These are phyloP conservation scores for Gibbula magus DNA, from an alignment of 2,888 invertebrate genomes.

Conservation along the genomic window DNA sequence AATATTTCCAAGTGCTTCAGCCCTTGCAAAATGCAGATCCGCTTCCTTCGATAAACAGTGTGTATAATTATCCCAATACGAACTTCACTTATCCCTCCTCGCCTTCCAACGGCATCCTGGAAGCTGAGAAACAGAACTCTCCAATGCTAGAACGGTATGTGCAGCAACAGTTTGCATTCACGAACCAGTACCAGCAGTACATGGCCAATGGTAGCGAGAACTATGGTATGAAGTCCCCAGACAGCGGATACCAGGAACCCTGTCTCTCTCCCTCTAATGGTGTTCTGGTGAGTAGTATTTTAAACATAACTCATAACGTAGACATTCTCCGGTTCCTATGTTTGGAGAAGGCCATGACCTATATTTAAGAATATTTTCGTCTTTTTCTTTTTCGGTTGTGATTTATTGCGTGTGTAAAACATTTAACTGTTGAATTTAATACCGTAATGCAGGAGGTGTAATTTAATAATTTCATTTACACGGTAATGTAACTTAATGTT, in stretches of 20 bases:
- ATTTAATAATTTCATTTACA: no score
- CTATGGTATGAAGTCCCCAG: slow-evolving; percentile 66
- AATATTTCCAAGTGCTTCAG: slow-evolving; percentile 76
- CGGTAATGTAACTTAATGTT: no score
- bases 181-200: slow-evolving; percentile 31
- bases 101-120: neutral
- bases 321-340: no score
- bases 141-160: slow-evolving; percentile 56
- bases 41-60: slow-evolving; percentile 26
- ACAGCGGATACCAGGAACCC: slow-evolving; percentile 69
- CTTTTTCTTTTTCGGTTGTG: no score
- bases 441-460: no score
- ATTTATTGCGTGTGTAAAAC: no score
- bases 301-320: neutral
- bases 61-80: slow-evolving; percentile 5
- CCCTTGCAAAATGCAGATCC: slow-evolving; percentile 36
- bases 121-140: slow-evolving; percentile 30
- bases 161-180: slow-evolving; percentile 44
- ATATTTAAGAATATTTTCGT: no score
- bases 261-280: slow-evolving; percentile 60
- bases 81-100: slow-evolving; percentile 23
- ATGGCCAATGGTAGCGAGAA: slow-evolving; percentile 40
- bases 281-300: slow-evolving; percentile 32
- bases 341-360: no score
- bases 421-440: no score